These are phyloP conservation scores for Venusia cambrica DNA, from an alignment of 2,888 invertebrate genomes.

Conservation along the genomic window DNA sequence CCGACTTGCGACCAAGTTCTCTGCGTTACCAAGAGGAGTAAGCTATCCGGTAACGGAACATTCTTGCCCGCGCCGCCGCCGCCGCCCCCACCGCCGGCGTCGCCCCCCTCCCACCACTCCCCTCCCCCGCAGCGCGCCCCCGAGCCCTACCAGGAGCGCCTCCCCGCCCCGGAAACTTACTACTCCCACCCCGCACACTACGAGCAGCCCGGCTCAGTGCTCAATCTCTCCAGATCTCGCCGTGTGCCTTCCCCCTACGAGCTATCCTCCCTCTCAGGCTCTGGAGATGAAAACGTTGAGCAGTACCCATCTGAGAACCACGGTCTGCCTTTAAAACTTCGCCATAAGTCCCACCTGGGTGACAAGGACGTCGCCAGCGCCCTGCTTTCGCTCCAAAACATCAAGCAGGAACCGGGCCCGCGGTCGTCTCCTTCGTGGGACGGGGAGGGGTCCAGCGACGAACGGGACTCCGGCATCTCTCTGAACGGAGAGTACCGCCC, in stretches of 20 bases:
- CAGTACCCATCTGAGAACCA: slow-evolving; percentile 85
- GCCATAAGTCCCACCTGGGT: slow-evolving; percentile 94
- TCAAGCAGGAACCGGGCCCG: slow-evolving; percentile 91
- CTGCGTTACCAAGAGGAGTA: slow-evolving; percentile 88
- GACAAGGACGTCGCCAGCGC: slow-evolving; percentile 94
- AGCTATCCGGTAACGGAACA: slow-evolving; percentile 66
- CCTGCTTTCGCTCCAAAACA: slow-evolving; percentile 90
- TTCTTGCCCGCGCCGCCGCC: slow-evolving; percentile 75
- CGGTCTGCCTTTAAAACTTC: slow-evolving; percentile 92
- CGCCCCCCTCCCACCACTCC: slow-evolving; percentile 71
- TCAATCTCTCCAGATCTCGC: slow-evolving; percentile 85
- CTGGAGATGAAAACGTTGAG: slow-evolving; percentile 75
- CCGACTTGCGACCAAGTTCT: slow-evolving; percentile 93
- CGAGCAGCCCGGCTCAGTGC: slow-evolving; percentile 83
- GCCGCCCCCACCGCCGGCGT: slow-evolving; percentile 76
- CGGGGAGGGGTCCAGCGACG: slow-evolving; percentile 94
- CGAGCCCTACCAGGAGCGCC: slow-evolving; percentile 70
- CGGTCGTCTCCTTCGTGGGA: slow-evolving; percentile 92
- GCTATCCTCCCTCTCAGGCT: slow-evolving; percentile 87
- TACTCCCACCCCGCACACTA: slow-evolving; percentile 79
- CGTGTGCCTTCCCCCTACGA: slow-evolving; percentile 89
- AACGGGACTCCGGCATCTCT: slow-evolving; percentile 94
- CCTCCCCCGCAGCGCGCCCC: slow-evolving; percentile 80
- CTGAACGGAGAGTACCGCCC: slow-evolving; percentile 85
- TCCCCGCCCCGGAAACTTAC: slow-evolving; percentile 71